Evolutionary conservation across 2,797 vertebrate genomes (phyloP), one percentile per base, ranked within the genome.

Genomic region (Champsocephalus gunnari): DNA sequence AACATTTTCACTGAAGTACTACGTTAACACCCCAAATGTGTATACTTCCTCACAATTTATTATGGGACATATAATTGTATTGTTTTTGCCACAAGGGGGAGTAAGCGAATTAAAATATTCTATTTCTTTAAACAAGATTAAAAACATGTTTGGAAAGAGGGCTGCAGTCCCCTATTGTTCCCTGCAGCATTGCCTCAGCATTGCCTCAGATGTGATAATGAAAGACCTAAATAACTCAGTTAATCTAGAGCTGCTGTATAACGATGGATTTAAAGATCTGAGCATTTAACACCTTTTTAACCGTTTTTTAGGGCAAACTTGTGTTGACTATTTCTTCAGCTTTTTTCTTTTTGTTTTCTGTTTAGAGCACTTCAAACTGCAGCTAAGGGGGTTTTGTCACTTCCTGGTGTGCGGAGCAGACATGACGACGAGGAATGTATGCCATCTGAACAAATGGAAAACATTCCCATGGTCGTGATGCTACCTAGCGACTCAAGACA

Each of bases 381-480:
- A 9, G 73, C n/a, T 17, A 4, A 55, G 13, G 50, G 13, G 8
- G 63, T 82, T 81, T 54, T 32, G 67, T 83, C 67, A 84, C 83
- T 87, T 91, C 86, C 83, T 85, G 75, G 65, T 89, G 78, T 48
- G 34, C 73, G 70, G 77, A 82, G 77, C 84, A 81, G 88, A 76
- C 87, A 84, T 78, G 80, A 90, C 77, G 69, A 77, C 77, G 69
- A 77, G 82, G 87, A 90, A 90, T 87, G 85, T 80, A 45, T 67
- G 79, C 90, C 89, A 92, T 89, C 77, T 92, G 92, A 92, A 80
- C 79, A 85, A 89, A 91, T 83, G 86, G 82, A 89, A 92, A 93
- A 89, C 70, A 84, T 90, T 90, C 85, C 69, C 83, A 88, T 86
- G 79, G 61, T 76, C 7, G 61, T 71, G 75, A 77, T 85, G 80